A percentile compares a stretch with the other conserved stretches of the same genome.
Conservation (phyloP, 64 coral and sea anemone species). For the Orbicella faveolata region DNA sequence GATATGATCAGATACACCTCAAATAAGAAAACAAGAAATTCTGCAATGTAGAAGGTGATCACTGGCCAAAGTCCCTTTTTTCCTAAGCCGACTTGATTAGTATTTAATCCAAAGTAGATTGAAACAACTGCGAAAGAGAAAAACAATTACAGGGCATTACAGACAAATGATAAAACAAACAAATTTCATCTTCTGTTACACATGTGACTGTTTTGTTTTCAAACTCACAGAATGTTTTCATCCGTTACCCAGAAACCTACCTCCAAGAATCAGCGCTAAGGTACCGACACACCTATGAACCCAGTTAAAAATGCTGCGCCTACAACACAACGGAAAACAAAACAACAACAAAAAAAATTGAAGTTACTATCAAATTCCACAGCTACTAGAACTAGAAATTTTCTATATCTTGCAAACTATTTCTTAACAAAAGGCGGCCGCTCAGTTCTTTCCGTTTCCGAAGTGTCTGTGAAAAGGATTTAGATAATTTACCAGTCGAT, state of each 20-base stretch:
- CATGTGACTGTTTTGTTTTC: too few species aligned
- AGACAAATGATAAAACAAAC: too few species aligned
- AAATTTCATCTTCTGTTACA: too few species aligned
- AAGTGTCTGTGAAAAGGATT: too few species aligned
- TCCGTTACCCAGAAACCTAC: neutral
- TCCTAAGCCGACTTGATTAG: neutral
- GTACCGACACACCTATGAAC: constrained; percentile 6
- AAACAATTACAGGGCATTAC: neutral
- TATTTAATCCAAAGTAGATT: neutral
- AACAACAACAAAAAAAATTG: neutral
- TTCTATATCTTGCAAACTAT: too few species aligned
- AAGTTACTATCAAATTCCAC: neutral
- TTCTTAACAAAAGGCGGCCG: too few species aligned
- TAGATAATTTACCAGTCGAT: too few species aligned
- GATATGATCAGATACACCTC: constrained; percentile 11
- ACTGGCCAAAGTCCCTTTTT: neutral
- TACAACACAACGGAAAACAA: neutral
- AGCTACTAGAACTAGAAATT: too few species aligned
- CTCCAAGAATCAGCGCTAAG: neutral
- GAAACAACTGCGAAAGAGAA: constrained; percentile 5
- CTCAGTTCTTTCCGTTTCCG: too few species aligned
- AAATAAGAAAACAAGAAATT: constrained; percentile 2
- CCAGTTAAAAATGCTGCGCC: constrained; percentile 38
- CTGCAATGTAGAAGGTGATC: constrained; percentile 13
- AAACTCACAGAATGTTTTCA: too few species aligned